Base-by-base conservation (phyloP, 2,113 vertebrate genomes). In the Oncorhynchus gorbuscha region DNA sequence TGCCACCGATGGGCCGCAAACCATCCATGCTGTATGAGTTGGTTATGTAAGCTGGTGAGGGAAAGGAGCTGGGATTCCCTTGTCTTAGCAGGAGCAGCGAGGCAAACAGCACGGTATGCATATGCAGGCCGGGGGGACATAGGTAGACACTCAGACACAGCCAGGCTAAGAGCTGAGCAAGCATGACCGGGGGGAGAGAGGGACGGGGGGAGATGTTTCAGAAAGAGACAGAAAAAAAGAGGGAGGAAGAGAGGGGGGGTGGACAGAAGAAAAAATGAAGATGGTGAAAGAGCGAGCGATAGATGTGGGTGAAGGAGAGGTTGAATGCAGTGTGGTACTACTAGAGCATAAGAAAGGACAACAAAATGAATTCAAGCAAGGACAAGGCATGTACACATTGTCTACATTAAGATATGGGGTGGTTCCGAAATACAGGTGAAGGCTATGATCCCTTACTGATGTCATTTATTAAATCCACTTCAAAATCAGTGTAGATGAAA, bases 151-250 rank as follows among this genome's bases (percentile, higher is more conserved):
- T 22, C 55, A 65, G 26, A 64, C n/a, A 64, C 30, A 51, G 45
- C 28, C 6, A 55, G 18, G 45, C 62, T 67, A 67, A 72, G 30
- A 32, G 76, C 39, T 35, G 28, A 76, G 65, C 16, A 48, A 51
- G 62, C 66, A 20, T 59, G 39, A 11, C 39, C 39, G 39, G 39
- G 39, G 39, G 39, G 5, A 35, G 39, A 7, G 35, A 22, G 64
- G 51, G 49, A 30, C 3, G 3, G 24, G 22, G 32, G n/a, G 59
- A 9, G 22, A 24, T n/a, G 39, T 67, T 35, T 51, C 13, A 45
- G 49, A n/a, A 32, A 51, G 39, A 55, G 75, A 64, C 7, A 13
- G 73, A 55, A 67, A 76, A 78, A 14, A 76, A 81, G 48, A 76
- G 78, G 2, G 35, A 66, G 64, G 59, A n/a, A 45, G 78, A 75